Percentiles rank a stretch among this genome's conserved stretches.
phyloP scores from a whole-genome alignment of 2,888 invertebrate genomes.

The Axea sp. region DNA sequence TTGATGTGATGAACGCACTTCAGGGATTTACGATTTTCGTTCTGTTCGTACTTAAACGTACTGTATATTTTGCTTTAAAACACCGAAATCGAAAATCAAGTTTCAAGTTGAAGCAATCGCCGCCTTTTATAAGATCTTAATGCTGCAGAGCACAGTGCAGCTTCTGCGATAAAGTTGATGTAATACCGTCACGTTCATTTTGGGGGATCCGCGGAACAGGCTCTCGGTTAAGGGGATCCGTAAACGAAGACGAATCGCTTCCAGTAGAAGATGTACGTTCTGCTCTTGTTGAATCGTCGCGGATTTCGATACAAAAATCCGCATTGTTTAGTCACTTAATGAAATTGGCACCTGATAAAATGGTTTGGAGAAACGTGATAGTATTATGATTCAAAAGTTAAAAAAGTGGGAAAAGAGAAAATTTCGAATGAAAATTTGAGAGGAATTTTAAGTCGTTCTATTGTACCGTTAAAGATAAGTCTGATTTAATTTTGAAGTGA shows the following conservation, averaged over 20 bases:
- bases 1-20: constrained; percentile 85
- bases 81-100: constrained; percentile 74
- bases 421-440: too few relatives aligned
- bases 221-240: constrained; percentile 21
- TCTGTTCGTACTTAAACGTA: constrained; percentile 83
- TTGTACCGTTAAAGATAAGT: too few relatives aligned
- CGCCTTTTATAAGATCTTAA: constrained; percentile 70
- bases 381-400: background rate
- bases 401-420: background rate
- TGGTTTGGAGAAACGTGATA: constrained; percentile 18
- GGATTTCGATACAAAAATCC: constrained; percentile 26
- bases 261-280: constrained; percentile 20
- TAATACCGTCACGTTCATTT: constrained; percentile 54
- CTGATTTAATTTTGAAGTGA: too few relatives aligned
- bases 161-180: constrained; percentile 69
- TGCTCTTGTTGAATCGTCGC: constrained; percentile 3
- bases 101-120: background rate
- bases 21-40: constrained; percentile 88
- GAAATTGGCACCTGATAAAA: constrained; percentile 29
- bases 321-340: constrained; percentile 22
- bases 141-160: constrained; percentile 68
- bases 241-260: constrained; percentile 49
- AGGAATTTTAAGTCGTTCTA: too few relatives aligned
- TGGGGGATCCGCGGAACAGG: constrained; percentile 22
- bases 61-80: constrained; percentile 83